phyloP scores from a whole-genome alignment of 2,888 invertebrate genomes.

The Stramonita haemastoma region DNA sequence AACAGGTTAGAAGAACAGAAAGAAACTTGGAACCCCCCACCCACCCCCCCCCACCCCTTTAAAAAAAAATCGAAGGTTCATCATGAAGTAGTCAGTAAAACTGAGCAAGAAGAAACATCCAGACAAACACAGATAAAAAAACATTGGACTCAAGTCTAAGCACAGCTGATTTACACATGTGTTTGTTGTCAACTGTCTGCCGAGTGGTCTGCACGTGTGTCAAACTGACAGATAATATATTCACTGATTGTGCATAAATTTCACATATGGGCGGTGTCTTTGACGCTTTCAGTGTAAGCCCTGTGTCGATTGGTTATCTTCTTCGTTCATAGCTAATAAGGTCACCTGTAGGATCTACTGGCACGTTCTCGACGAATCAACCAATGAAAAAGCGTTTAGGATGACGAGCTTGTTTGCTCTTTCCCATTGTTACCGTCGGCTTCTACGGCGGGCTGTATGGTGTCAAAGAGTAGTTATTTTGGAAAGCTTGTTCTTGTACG shows the following conservation, averaged over 20 bases:
- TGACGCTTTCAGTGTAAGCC: constrained; percentile 20
- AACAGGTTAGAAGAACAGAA: too few species aligned
- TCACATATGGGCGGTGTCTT: constrained; percentile 31
- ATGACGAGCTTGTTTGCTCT: constrained; percentile 71
- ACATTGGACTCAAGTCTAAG: too few species aligned
- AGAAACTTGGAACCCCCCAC: too few species aligned
- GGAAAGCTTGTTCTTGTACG: not conserved
- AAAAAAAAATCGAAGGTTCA: too few species aligned
- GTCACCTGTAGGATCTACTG: constrained; percentile 69
- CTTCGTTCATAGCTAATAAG: constrained; percentile 63
- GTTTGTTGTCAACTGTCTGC: too few species aligned
- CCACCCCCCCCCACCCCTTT: too few species aligned
- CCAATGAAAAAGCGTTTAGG: constrained; percentile 74
- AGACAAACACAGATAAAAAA: too few species aligned
- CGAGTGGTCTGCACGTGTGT: constrained; percentile 14
- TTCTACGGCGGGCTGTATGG: constrained; percentile 69
- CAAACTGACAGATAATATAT: constrained; percentile 41
- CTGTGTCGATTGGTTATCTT: constrained; percentile 46
- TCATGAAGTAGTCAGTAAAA: too few species aligned
- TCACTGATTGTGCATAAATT: constrained; percentile 44
- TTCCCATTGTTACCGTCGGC: constrained; percentile 69
- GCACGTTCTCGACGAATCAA: constrained; percentile 63
- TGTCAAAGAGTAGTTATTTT: constrained; percentile 70
- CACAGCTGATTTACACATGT: too few species aligned
- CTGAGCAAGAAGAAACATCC: too few species aligned